A percentile compares a stretch with the other conserved stretches of the same genome.
phyloP scores from a whole-genome alignment of 2,797 vertebrate genomes.

The Rhinoraja longicauda region DNA sequence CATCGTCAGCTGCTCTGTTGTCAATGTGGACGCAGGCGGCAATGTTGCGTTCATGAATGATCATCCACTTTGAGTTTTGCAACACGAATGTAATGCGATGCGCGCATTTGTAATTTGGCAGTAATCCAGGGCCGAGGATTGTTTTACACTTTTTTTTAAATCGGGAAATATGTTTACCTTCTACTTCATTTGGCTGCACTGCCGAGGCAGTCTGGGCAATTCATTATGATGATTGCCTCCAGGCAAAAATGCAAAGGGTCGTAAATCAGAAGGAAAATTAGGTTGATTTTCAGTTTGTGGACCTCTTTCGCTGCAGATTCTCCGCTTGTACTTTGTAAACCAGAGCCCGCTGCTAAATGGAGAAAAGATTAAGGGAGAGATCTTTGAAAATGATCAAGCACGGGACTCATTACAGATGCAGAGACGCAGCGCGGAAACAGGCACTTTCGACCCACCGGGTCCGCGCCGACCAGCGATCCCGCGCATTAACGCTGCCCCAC shows the following conservation, averaged over 20 bases:
- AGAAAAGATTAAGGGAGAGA: not conserved
- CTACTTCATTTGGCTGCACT: conserved; percentile 62
- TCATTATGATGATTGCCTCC: conserved; percentile 44
- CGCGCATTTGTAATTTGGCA: conserved; percentile 65
- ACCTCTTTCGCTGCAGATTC: not conserved
- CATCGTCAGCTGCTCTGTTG: conserved; percentile 42
- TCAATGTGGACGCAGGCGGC: conserved; percentile 29
- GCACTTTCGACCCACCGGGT: too few species aligned
- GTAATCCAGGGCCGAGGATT: conserved; percentile 60
- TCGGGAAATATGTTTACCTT: conserved; percentile 76
- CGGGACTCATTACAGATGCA: too few species aligned
- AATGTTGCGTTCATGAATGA: conserved; percentile 44
- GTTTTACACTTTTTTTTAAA: conserved; percentile 66
- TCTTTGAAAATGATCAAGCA: conserved; percentile 33
- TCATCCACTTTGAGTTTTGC: conserved; percentile 51
- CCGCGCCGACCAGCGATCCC: too few species aligned
- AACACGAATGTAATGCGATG: conserved; percentile 65
- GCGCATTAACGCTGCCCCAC: too few species aligned
- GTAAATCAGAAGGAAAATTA: conserved; percentile 23
- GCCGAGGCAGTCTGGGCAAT: conserved; percentile 53
- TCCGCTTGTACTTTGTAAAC: not conserved
- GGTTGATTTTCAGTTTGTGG: conserved; percentile 2
- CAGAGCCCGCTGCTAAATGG: not conserved
- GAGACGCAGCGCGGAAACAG: too few species aligned
- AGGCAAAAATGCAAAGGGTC: conserved; percentile 30